Percentiles rank a stretch among this genome's conserved stretches.
Conservation (phyloP, 2,888 invertebrate species). For the Drosophila monieri region DNA sequence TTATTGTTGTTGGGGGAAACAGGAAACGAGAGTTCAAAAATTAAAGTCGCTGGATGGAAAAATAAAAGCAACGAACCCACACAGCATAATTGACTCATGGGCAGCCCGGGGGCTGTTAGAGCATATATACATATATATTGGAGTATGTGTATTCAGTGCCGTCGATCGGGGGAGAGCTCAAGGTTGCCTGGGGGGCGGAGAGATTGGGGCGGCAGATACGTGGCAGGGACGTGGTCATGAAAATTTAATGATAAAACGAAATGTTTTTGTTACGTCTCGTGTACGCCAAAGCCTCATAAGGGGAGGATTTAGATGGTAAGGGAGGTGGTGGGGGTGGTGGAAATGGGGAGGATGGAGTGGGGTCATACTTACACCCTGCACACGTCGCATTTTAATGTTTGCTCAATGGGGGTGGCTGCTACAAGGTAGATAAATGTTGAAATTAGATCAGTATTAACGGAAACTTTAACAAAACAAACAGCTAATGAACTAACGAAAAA, state of each 20-base stretch:
- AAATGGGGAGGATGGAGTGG: constrained; percentile 7
- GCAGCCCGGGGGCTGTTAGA: constrained; percentile 31
- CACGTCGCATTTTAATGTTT: constrained; percentile 64
- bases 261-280: constrained; percentile 69
- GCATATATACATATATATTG: constrained; percentile 33
- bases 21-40: constrained; percentile 56
- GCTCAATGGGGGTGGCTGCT: constrained; percentile 55
- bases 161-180: constrained; percentile 30
- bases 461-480: constrained; percentile 13
- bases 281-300: constrained; percentile 45
- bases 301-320: constrained; percentile 12
- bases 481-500: constrained; percentile 14
- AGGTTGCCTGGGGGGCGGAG: constrained; percentile 28
- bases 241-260: constrained; percentile 82
- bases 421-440: constrained; percentile 72
- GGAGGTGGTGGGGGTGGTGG: not conserved
- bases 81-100: constrained; percentile 76
- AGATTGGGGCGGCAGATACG: constrained; percentile 34
- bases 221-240: constrained; percentile 79
- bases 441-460: constrained; percentile 74
- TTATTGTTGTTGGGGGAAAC: constrained; percentile 47
- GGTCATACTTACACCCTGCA: constrained; percentile 58
- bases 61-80: constrained; percentile 50
- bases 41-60: constrained; percentile 66
- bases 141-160: constrained; percentile 3